Evolutionary conservation across 2,888 invertebrate species (phyloP).

Genomic region (Busseola fusca): DNA sequence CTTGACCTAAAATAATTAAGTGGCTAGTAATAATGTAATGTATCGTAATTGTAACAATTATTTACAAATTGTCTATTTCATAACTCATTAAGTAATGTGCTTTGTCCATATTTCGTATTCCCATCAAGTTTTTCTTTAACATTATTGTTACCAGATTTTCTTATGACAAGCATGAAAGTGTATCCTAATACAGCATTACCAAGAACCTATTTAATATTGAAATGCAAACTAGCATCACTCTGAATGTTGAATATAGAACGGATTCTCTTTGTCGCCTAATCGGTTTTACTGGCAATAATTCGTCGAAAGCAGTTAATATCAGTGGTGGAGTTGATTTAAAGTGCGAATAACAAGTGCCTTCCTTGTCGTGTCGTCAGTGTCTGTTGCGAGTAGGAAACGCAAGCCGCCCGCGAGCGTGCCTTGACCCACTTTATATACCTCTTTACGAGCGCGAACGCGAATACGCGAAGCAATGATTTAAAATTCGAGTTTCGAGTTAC

Average conservation of each 20-base stretch:
- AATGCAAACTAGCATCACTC: not conserved
- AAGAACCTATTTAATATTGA: not conserved
- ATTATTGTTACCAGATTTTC: not conserved
- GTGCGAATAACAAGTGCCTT: slow-evolving; percentile 80
- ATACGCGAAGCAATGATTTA: slow-evolving; percentile 67
- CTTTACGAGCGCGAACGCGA: slow-evolving; percentile 68
- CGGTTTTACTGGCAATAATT: slow-evolving; percentile 13
- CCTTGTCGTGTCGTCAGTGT: slow-evolving; percentile 74
- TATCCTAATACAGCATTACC: not conserved
- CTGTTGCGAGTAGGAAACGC: slow-evolving; percentile 81
- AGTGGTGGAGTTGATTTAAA: slow-evolving; percentile 72
- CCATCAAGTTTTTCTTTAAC: not conserved
- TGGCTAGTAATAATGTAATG: slow-evolving; percentile 7
- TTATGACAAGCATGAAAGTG: not conserved
- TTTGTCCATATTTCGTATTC: slow-evolving; percentile 6
- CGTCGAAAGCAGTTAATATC: slow-evolving; percentile 62
- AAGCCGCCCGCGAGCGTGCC: slow-evolving; percentile 77
- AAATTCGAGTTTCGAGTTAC: slow-evolving; percentile 22
- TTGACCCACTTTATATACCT: slow-evolving; percentile 82
- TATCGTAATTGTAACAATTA: slow-evolving; percentile 12
- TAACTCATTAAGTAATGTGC: slow-evolving; percentile 7
- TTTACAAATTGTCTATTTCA: slow-evolving; percentile 12
- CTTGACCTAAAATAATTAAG: slow-evolving; percentile 65
- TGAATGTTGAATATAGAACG: not conserved
- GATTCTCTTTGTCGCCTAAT: not conserved